A percentile compares a stretch with the other conserved stretches of the same genome.
Conservation (phyloP, 2,797 vertebrate genomes). For the Siniperca scherzeri region DNA sequence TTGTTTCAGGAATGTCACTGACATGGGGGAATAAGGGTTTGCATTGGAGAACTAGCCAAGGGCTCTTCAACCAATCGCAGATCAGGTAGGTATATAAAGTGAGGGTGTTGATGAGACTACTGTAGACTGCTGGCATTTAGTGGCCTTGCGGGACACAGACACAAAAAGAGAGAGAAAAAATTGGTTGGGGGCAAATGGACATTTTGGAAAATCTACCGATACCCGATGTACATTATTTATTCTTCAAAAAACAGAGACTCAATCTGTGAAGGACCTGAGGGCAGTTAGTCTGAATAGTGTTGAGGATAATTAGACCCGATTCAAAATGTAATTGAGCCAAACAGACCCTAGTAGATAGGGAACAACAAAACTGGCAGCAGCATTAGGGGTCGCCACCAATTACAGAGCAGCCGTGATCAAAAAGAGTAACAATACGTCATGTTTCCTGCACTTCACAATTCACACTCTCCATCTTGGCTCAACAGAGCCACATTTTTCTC, state of each 20-base stretch:
- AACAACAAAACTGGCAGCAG: neutral
- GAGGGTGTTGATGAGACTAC: neutral
- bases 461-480: neutral
- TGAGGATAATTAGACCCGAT: neutral
- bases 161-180: neutral
- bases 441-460: neutral
- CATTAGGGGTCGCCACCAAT: neutral
- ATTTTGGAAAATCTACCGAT: neutral
- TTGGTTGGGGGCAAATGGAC: neutral
- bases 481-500: neutral
- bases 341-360: neutral
- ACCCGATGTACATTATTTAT: neutral
- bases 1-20: slow-evolving; percentile 16
- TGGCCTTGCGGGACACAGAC: neutral
- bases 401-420: neutral
- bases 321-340: neutral
- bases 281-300: neutral
- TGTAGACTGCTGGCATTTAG: neutral
- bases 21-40: neutral
- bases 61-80: neutral
- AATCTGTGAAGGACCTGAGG: neutral
- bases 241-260: neutral
- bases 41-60: neutral
- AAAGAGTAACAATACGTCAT: neutral
- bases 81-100: too few relatives aligned